Percentiles rank a stretch among this genome's conserved stretches.
These are phyloP conservation scores for Nasonia longicornis DNA, from an alignment of 1,140 invertebrate genomes.

Conservation along the genomic window DNA sequence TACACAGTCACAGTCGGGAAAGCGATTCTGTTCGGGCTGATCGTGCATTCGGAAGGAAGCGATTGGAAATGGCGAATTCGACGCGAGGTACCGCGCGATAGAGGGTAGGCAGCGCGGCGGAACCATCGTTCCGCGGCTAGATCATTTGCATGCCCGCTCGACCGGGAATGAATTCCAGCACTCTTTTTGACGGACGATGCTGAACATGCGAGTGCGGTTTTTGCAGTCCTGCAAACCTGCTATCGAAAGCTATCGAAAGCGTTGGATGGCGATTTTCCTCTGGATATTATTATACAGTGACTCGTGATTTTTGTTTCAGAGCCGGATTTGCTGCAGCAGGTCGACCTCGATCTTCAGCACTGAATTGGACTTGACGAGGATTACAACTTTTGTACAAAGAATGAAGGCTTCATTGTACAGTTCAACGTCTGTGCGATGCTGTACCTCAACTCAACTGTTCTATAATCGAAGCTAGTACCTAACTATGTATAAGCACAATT, in stretches of 20 bases:
- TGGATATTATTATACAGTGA: not conserved
- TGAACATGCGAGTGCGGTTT: not conserved
- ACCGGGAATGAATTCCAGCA: not conserved
- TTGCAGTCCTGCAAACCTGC: not conserved
- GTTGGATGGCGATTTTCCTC: not conserved
- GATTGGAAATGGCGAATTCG: conserved; percentile 11
- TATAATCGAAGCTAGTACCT: conserved; percentile 9
- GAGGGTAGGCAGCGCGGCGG: not conserved
- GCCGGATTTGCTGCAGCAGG: conserved; percentile 65
- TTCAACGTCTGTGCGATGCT: not conserved
- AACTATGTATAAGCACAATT: conserved; percentile 17
- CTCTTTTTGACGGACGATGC: conserved; percentile 9
- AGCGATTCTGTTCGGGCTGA: not conserved
- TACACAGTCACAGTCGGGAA: not conserved
- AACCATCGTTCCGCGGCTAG: not conserved
- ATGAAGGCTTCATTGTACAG: conserved; percentile 49
- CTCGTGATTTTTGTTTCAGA: conserved; percentile 58
- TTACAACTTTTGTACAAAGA: conserved; percentile 44
- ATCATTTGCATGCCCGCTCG: not conserved
- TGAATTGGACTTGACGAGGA: conserved; percentile 44
- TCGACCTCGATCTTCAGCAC: conserved; percentile 63
- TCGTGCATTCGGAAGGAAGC: conserved; percentile 26
- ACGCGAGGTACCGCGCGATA: not conserved
- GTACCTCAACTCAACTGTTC: not conserved
- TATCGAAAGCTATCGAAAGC: conserved; percentile 13